phyloP scores from a whole-genome alignment of 1,140 invertebrate genomes.

The Proctacanthus coquilletti region DNA sequence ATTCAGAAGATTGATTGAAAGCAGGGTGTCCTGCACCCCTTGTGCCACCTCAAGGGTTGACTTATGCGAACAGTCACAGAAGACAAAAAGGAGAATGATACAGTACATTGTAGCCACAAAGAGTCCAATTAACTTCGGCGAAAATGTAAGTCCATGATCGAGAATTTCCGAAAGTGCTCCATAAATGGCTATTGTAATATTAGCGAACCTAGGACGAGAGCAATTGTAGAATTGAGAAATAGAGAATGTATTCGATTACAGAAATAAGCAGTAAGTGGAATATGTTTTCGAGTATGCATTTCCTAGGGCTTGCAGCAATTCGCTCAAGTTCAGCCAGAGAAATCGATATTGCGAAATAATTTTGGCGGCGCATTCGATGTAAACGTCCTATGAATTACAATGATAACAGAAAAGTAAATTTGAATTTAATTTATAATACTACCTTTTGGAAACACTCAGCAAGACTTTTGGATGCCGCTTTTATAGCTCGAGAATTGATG shows the following conservation, averaged over 20 bases:
- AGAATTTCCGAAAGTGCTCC: slow-evolving; percentile 42
- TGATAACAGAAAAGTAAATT: not conserved
- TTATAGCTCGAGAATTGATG: slow-evolving; percentile 44
- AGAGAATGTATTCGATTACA: no score
- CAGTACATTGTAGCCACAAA: slow-evolving; percentile 40
- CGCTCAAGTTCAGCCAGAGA: slow-evolving; percentile 42
- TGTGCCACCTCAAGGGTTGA: slow-evolving; percentile 36
- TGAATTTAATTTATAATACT: slow-evolving; percentile 5
- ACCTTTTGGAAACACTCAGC: slow-evolving; percentile 34
- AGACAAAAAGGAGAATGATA: slow-evolving; percentile 36
- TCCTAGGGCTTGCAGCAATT: slow-evolving; percentile 39
- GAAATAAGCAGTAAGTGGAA: slow-evolving; percentile 41
- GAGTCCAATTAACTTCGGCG: slow-evolving; percentile 42
- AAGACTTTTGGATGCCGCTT: slow-evolving; percentile 36
- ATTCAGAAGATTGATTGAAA: slow-evolving; percentile 34
- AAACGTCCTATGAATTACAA: slow-evolving; percentile 31
- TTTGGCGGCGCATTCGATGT: slow-evolving; percentile 31
- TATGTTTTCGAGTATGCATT: slow-evolving; percentile 45
- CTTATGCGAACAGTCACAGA: slow-evolving; percentile 42
- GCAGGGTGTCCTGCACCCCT: slow-evolving; percentile 36
- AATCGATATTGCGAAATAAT: slow-evolving; percentile 39
- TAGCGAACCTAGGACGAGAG: slow-evolving; percentile 29
- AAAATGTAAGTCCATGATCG: slow-evolving; percentile 40
- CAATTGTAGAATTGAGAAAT: no score
- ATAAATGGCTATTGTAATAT: slow-evolving; percentile 37